These are phyloP conservation scores for Pelagia noctiluca DNA, from an alignment of 30 jellyfish, hydroid and myxozoan species.

Conservation along the genomic window DNA sequence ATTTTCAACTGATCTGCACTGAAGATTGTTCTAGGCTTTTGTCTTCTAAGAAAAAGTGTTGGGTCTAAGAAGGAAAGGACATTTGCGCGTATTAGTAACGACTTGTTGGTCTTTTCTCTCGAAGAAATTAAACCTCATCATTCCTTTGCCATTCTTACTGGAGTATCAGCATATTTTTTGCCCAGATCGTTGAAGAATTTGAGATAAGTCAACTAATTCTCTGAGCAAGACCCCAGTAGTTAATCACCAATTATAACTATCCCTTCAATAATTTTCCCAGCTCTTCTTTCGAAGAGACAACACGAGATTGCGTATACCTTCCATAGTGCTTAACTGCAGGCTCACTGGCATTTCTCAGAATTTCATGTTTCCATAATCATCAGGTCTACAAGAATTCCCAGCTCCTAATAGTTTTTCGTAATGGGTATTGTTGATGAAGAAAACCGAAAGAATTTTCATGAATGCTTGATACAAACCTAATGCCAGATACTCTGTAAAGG, in stretches of 20 bases:
- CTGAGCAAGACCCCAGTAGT: too few species aligned
- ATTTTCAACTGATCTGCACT: conserved; percentile 74
- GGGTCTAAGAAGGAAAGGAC: conserved; percentile 60
- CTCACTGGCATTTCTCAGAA: background rate
- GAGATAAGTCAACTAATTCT: background rate
- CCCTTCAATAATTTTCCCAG: too few species aligned
- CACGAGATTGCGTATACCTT: too few species aligned
- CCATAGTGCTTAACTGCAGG: too few species aligned
- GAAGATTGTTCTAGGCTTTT: conserved; percentile 93
- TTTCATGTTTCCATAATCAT: background rate
- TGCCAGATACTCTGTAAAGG: conserved; percentile 50
- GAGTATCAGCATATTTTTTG: background rate
- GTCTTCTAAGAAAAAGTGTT: conserved; percentile 80
- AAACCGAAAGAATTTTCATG: background rate
- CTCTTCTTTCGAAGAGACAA: too few species aligned
- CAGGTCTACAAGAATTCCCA: background rate
- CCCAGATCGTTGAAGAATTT: background rate
- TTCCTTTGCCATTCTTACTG: too few species aligned
- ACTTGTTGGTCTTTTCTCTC: background rate
- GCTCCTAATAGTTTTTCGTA: background rate
- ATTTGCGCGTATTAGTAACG: background rate
- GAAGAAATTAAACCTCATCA: background rate
- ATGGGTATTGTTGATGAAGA: background rate
- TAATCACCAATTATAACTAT: too few species aligned
- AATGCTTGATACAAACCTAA: conserved; percentile 43